phyloP scores from a whole-genome alignment of 2,888 invertebrate species.

The Chrysomela aeneicollis region DNA sequence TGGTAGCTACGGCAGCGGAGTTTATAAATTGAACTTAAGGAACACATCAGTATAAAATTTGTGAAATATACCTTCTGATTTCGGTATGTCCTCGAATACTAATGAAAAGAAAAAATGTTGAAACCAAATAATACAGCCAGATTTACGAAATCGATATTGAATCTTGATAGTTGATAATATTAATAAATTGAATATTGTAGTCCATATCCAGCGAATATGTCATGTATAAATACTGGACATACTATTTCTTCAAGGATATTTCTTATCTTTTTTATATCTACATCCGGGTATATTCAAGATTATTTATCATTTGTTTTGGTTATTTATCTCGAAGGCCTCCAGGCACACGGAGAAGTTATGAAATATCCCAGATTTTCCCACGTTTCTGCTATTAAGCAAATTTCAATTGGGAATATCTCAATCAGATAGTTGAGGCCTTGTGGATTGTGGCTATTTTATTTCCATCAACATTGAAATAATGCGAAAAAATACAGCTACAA shows the following conservation, averaged over 20 bases:
- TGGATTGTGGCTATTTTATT: background rate
- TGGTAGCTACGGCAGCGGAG: no score
- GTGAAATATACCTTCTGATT: no score
- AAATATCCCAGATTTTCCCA: slow-evolving; percentile 1
- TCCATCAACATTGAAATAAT: background rate
- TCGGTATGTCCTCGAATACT: no score
- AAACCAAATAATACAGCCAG: no score
- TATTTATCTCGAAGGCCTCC: background rate
- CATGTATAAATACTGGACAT: background rate
- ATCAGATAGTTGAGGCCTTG: background rate
- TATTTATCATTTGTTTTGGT: background rate
- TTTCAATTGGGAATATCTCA: background rate
- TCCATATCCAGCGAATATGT: no score
- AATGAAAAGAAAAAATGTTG: no score
- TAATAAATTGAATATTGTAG: no score
- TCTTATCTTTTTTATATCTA: background rate
- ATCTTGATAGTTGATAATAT: no score
- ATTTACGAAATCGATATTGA: no score
- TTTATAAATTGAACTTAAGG: no score
- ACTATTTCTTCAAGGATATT: background rate
- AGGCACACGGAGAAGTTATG: background rate
- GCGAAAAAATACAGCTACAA: background rate
- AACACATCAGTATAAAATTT: no score
- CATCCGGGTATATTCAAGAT: background rate
- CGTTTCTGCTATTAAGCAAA: background rate